A percentile compares a stretch with the other conserved stretches of the same genome.
Conservation (phyloP, 2,888 invertebrate species). For the Helicoverpa assulta region DNA sequence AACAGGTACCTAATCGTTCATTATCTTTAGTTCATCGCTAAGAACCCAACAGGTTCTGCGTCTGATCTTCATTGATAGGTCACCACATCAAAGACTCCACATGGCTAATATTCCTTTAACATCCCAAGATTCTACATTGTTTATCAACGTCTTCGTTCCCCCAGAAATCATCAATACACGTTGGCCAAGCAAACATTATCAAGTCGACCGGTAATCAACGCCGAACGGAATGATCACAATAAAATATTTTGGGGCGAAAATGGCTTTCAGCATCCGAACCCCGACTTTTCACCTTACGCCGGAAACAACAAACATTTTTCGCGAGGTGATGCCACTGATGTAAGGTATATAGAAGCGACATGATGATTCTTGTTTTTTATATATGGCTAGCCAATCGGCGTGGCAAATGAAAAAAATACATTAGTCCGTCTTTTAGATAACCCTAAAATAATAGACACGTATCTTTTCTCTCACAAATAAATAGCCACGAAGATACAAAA, state of each 20-base stretch:
- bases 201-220: constrained; percentile 60
- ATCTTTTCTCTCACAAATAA: too few species aligned
- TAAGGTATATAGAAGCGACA: constrained; percentile 58
- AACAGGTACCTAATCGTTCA: too few species aligned
- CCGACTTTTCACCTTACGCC: constrained; percentile 79
- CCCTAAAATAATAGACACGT: too few species aligned
- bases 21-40: too few species aligned
- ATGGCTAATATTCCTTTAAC: too few species aligned
- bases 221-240: constrained; percentile 64
- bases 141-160: background rate
- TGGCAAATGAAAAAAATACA: too few species aligned
- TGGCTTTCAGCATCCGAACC: constrained; percentile 70
- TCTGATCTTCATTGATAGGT: too few species aligned
- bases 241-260: constrained; percentile 68
- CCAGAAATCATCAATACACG: constrained; percentile 38
- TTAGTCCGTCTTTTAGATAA: too few species aligned
- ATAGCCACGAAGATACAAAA: too few species aligned
- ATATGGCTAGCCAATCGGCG: too few species aligned
- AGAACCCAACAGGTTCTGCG: too few species aligned
- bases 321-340: constrained; percentile 61
- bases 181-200: constrained; percentile 36
- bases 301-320: constrained; percentile 78
- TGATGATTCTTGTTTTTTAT: background rate
- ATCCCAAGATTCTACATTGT: background rate
- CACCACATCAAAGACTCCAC: too few species aligned